phyloP scores from a whole-genome alignment of 2,113 vertebrate species.

The Platysternon megacephalum region DNA sequence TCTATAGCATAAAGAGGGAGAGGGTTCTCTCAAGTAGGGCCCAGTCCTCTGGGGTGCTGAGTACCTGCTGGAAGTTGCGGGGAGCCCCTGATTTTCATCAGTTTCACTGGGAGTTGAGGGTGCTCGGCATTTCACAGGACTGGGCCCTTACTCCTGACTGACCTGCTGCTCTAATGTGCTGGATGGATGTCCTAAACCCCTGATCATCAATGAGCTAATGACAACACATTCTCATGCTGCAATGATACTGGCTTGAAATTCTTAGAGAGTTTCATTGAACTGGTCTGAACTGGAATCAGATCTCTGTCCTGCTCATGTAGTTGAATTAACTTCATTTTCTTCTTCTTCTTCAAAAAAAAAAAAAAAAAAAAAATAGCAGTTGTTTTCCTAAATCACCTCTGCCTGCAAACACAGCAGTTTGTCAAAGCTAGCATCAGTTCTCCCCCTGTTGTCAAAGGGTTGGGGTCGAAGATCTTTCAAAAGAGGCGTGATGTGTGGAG shows the following conservation, averaged over 20 bases:
- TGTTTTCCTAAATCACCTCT: background rate
- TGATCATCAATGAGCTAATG: fast-evolving
- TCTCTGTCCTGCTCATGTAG: background rate
- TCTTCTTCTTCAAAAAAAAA: too few species aligned
- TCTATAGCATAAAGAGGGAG: background rate
- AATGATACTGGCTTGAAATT: background rate
- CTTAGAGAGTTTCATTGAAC: background rate
- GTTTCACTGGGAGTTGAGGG: background rate
- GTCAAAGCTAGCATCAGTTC: too few species aligned
- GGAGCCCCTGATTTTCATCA: background rate
- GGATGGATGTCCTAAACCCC: background rate
- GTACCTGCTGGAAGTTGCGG: background rate
- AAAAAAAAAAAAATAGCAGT: background rate
- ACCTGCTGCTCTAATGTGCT: background rate
- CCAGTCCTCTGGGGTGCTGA: background rate
- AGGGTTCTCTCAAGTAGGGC: background rate
- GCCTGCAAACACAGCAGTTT: background rate
- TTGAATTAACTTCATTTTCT: fast-evolving
- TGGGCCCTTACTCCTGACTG: background rate
- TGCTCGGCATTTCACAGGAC: background rate
- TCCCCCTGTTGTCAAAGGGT: too few species aligned
- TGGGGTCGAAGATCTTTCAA: background rate
- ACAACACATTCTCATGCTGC: background rate
- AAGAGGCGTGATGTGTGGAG: background rate
- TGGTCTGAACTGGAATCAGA: fast-evolving